Percentiles rank a stretch among this genome's conserved stretches.
Evolutionary conservation across 2,113 vertebrate species (phyloP).

Genomic region (Alosa alosa): DNA sequence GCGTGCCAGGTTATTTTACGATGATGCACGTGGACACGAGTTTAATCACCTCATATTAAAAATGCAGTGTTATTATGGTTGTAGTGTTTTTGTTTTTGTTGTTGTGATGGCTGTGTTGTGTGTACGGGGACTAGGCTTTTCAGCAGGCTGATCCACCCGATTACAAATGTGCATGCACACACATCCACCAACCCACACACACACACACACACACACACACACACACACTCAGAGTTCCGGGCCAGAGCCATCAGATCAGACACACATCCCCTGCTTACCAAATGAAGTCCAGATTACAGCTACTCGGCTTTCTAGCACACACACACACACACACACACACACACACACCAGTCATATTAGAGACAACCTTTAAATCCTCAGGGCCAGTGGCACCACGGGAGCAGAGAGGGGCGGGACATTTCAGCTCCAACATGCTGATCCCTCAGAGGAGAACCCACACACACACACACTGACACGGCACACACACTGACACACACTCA

Average conservation of each 20-base stretch:
- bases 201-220: not conserved
- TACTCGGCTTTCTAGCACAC: constrained; percentile 2
- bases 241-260: constrained; percentile 53
- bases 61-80: not conserved
- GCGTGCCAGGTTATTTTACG: not conserved
- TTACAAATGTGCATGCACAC: not conserved
- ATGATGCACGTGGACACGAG: not conserved
- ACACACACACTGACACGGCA: not conserved
- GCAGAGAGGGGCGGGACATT: constrained; percentile 26
- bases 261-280: constrained; percentile 29
- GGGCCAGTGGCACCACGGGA: constrained; percentile 49
- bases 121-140: not conserved
- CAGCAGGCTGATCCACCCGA: not conserved
- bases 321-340: not conserved
- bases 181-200: not conserved
- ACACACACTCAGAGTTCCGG: not conserved
- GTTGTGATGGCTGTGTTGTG: not conserved
- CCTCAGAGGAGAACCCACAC: not conserved
- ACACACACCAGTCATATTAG: constrained; percentile 52
- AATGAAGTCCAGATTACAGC: constrained; percentile 41
- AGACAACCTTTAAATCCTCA: constrained; percentile 61
- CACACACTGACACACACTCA: not conserved
- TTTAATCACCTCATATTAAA: constrained; percentile 12
- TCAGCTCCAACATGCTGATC: constrained; percentile 1
- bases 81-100: constrained; percentile 1